A percentile compares a stretch with the other conserved stretches of the same genome.
These are phyloP conservation scores for Macquaria australasica DNA, from an alignment of 2,113 vertebrate species.

Conservation along the genomic window DNA sequence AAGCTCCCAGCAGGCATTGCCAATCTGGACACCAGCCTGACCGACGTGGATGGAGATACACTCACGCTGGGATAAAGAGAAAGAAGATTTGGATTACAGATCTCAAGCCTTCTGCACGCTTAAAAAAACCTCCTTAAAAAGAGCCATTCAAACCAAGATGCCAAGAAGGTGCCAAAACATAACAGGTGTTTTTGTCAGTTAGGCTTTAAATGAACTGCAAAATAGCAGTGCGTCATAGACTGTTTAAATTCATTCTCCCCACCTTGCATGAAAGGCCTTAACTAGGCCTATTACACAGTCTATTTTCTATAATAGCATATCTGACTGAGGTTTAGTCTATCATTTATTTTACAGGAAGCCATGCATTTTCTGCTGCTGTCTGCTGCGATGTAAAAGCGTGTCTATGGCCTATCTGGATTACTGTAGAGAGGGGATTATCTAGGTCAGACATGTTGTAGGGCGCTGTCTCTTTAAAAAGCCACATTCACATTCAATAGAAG, in stretches of 20 bases:
- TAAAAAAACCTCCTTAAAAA: background rate
- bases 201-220: background rate
- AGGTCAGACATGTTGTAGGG: slow-evolving; percentile 61
- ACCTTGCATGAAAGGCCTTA: background rate
- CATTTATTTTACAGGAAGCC: background rate
- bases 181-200: background rate
- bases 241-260: background rate
- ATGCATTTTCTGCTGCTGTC: slow-evolving; percentile 35
- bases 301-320: background rate
- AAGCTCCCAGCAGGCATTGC: slow-evolving; percentile 84
- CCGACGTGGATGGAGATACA: slow-evolving; percentile 83
- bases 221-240: background rate
- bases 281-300: background rate
- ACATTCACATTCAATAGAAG: slow-evolving; percentile 8
- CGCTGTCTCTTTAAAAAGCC: slow-evolving; percentile 39
- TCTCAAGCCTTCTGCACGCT: background rate
- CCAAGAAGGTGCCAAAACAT: too few relatives aligned
- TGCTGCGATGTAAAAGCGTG: slow-evolving; percentile 30
- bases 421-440: slow-evolving; percentile 55
- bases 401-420: slow-evolving; percentile 45
- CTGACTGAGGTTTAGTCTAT: background rate
- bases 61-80: slow-evolving; percentile 60
- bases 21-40: slow-evolving; percentile 84
- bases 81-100: slow-evolving; percentile 24
- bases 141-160: too few relatives aligned